Evolutionary conservation across 1,140 invertebrate species (phyloP), one percentile per base, ranked within the genome.

Genomic region (Drosophila lini): DNA sequence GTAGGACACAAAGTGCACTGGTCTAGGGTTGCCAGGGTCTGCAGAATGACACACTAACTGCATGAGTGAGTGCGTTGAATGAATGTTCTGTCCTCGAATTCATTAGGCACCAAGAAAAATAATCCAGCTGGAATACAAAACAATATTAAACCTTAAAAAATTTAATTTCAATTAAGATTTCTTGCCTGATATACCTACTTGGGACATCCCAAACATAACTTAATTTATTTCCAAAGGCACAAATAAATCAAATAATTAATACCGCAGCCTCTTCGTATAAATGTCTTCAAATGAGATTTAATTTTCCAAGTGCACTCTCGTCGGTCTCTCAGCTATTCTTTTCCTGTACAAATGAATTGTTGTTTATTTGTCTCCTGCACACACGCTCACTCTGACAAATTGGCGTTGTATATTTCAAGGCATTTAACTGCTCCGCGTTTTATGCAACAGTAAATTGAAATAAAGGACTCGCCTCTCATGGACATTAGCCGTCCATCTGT

Each of bases 51-150:
- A 85, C 74, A 81, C 60, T 78, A 69, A 71, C 83, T 88, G 83
- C 84, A 89, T 88, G 84, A 88, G 67, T 78, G 83, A 88, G 41
- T 84, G 83, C 64, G 71, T 79, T 89, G 55, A 77, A 63, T 86
- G 70, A 71, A 69, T 82, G 75, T 47, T 44, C 19, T 42, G 28
- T 52, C 47, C 50, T 60, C 22, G 45, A 19, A 62, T 31, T 58
- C 40, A 42, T 42, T 7, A 9, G 28, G 50, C 61, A 67, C 65
- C 15, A 11, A 6, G 22, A 16, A 67, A 53, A 64, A 53, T 16
- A 3, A 11, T 3, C 0, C n/a, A 25, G 25, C 25, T 28, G 19
- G 19, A 22, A 22, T 22, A 5, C 10, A n/a, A 16, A 5, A 8
- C 5, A 16, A 5, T 38, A 55, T 55, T 15, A 5, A 28, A 28